Base-by-base conservation (phyloP, 2,888 invertebrate genomes). In the Ormyrus labotus region DNA sequence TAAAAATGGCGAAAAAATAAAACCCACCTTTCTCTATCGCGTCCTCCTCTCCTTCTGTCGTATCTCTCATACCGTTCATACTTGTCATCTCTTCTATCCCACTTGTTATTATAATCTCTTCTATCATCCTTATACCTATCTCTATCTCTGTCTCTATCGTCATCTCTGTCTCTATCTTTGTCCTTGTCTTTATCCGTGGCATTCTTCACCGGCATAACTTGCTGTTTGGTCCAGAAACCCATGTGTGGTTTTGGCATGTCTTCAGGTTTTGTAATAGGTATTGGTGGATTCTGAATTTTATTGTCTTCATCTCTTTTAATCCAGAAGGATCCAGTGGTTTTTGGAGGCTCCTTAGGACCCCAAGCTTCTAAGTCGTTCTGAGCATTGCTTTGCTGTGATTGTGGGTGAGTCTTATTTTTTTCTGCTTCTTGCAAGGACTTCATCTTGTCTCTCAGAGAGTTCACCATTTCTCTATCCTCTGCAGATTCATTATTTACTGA, bases 361-460 rank as follows among this genome's bases (percentile, higher is more conserved):
- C 90, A 87, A 67, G 89, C 89, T 19, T 86, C 84, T 10, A 86
- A 81, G n/a, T 85, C 87, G 9, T 84, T 85, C 19, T 85, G 83
- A 6, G 81, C 51, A 9, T 75, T 82, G 7, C 76, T 75, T 2
- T 65, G n/a, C 3, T 45, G 13, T 9, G 0, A 13, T 11, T 84
- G 13, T 85, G 84, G 63, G 86, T 80, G 69, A 70, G 81, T 11
- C 82, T 84, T 92, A 83, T 91, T 90, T 80, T 92, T 92, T 51
- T 34, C 34, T 34, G 34, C 34, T 75, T 92, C 92, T 68, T 93
- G 92, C 64, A 92, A 92, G 8, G 92, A 91, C 72, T 92, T 92
- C 85, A 93, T 87, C 80, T 92, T 90, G 79, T 93, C 93, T 68
- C 92, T 92, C 10, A 93, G 88, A 34, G 91, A 92, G 81, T 92